Evolutionary conservation across 2,888 invertebrate species (phyloP), one percentile per base, ranked within the genome.

Genomic region (Clunio marinus): DNA sequence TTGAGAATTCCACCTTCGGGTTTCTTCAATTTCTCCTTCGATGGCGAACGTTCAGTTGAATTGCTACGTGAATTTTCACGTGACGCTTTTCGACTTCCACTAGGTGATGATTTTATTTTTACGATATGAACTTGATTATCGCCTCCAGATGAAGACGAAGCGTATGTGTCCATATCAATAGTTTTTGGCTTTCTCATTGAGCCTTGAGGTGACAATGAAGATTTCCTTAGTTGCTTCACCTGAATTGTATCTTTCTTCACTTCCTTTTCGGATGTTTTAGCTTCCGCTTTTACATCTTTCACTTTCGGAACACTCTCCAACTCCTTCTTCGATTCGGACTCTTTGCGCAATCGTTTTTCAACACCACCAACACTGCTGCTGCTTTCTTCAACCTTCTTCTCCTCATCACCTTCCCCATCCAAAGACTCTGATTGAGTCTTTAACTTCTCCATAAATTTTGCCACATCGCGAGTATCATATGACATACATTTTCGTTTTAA

Each of bases 91-190:
- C 79, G 77, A 71, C 84, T 85, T 68, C 80, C 80, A 69, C 83
- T 81, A 0, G 85, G 85, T 13, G 79, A 79, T 13, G 79, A 79
- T 70, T 77, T 78, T 1, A 79, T 78, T 73, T 79, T 78, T n/a
- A 79, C 77, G 57, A 79, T 79, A 69, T 77, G 75, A 51, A 79
- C 78, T 1, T 79, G 79, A 0, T 77, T 78, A 67, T 75, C 77
- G 10, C 78, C 77, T 70, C 77, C 77, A 10, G 78, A 78, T 67
- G 77, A 77, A 69, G 76, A 75, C 17, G 55, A 28, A 7, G 79
- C 78, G 69, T 76, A 75, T 15, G 68, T 22, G 27, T 68, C 58
- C 24, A 68, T 22, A 35, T 68, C 68, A 17, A 68, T 68, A n/a
- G 68, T 68, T 55, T 68, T 68, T 20, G 68, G 68, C 27, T 68